Evolutionary conservation across 2,888 invertebrate species (phyloP), one percentile per base, ranked within the genome.

Genomic region (Brachypalpus laphriformis): DNA sequence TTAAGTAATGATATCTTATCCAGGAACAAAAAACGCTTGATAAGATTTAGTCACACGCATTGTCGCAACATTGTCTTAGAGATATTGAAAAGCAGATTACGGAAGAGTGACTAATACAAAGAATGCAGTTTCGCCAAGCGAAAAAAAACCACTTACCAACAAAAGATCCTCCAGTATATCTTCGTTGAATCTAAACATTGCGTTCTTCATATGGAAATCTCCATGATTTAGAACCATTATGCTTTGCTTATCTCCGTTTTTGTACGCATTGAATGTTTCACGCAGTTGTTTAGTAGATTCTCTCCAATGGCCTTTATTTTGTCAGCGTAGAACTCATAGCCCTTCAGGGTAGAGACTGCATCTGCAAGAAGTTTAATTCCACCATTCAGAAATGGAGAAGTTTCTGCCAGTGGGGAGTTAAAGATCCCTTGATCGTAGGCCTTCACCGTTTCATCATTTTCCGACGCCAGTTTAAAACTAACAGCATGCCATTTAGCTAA

Each of bases 141-240:
- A n/a, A n/a, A n/a, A n/a, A n/a, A 47, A 47, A 11, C 8, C 3
- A 20, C 47, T 47, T 47, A 72, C 72, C 61, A 72, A n/a, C 28
- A 61, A 11, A 28, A 61, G 11, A 11, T 72, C 6, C 3, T 61
- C 61, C 51, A 72, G 40, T 2, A 42, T 16, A 0, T 25, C 74
- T 7, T 47, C 54, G 7, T 14, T 34, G 5, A 34, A 16, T 16
- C 87, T 89, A 14, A 89, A 89, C 90, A 90, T 89, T 28, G 89
- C 59, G 28, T 90, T 90, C 25, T 88, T 88, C n/a, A 83, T 34
- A 71, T 90, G 90, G 25, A 90, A 89, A 61, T 90, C 90, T 0
- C 90, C 90, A 59, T 90, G 90, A 56, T 87, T 87, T 2, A 90
- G 86, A 0, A 89, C 89, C 14, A 87, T 87, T 31, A 86, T 28